Conservation (phyloP, 23 tunicate species). For the Trididemnum nubilum region DNA sequence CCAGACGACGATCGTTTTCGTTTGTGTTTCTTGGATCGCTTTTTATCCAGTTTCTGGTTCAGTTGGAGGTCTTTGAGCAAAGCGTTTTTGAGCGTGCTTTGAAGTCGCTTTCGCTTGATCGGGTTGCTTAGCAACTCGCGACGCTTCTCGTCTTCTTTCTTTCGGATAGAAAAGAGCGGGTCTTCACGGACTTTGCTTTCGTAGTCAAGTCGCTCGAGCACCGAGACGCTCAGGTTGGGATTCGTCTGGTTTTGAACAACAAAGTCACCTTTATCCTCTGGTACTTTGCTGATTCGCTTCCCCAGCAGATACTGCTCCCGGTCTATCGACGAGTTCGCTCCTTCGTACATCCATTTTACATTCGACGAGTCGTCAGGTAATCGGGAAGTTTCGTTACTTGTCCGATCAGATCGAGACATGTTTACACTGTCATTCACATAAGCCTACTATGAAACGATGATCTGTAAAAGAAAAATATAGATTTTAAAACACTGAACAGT, state of each 20-base stretch:
- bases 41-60: background rate
- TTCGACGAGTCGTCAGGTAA: constrained; percentile 60
- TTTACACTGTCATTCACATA: too few relatives aligned
- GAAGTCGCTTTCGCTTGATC: constrained; percentile 67
- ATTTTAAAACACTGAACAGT: background rate
- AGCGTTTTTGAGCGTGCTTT: constrained; percentile 57
- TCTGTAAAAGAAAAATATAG: constrained; percentile 11
- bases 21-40: background rate
- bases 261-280: constrained; percentile 88
- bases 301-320: constrained; percentile 83
- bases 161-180: constrained; percentile 73
- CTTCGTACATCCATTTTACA: constrained; percentile 96
- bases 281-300: constrained; percentile 61
- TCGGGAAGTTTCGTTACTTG: background rate
- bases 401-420: too few relatives aligned
- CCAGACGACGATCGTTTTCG: background rate
- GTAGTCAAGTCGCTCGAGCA: constrained; percentile 80
- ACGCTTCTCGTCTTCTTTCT: constrained; percentile 80
- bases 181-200: constrained; percentile 90
- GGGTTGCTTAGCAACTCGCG: constrained; percentile 86
- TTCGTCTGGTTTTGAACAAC: constrained; percentile 58
- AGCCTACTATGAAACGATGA: background rate
- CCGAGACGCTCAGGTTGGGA: constrained; percentile 56
- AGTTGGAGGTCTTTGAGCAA: constrained; percentile 52
- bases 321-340: constrained; percentile 76